Evolutionary conservation across 2,888 invertebrate genomes (phyloP).

Genomic region (Mythimna impura): DNA sequence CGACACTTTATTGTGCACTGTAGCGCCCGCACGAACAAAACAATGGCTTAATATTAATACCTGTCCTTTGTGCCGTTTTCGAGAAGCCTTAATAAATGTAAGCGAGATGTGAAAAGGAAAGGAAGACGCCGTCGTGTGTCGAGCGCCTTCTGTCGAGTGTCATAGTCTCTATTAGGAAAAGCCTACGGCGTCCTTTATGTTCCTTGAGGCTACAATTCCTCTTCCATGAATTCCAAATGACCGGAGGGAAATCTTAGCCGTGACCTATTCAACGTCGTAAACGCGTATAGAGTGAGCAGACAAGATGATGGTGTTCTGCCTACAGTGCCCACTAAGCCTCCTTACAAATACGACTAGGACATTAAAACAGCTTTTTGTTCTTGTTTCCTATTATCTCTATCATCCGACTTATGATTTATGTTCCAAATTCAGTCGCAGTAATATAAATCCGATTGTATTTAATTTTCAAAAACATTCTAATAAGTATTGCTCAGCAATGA

Average conservation of each 20-base stretch:
- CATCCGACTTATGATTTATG: constrained; percentile 30
- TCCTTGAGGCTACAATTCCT: constrained; percentile 89
- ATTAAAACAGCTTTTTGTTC: constrained; percentile 31
- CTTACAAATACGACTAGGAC: constrained; percentile 50
- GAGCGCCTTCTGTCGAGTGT: constrained; percentile 76
- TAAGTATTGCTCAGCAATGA: constrained; percentile 26
- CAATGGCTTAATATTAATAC: constrained; percentile 73
- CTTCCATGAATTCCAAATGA: constrained; percentile 90
- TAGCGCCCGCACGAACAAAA: constrained; percentile 61
- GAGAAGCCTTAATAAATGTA: constrained; percentile 79
- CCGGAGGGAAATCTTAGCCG: constrained; percentile 90
- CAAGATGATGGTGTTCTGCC: constrained; percentile 55
- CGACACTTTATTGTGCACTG: constrained; percentile 61
- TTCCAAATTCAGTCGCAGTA: constrained; percentile 16
- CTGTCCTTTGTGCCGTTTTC: constrained; percentile 64
- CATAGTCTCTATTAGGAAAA: constrained; percentile 83
- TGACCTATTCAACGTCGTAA: constrained; percentile 88
- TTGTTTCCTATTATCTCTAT: constrained; percentile 1
- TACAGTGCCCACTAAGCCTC: constrained; percentile 38
- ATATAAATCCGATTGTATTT: constrained; percentile 36
- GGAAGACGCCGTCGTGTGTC: constrained; percentile 78
- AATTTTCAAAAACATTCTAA: constrained; percentile 35
- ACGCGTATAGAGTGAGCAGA: constrained; percentile 70
- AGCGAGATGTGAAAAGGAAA: constrained; percentile 78
- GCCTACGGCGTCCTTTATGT: constrained; percentile 89